Evolutionary conservation across 2,113 vertebrate genomes (phyloP), one percentile per base, ranked within the genome.

Genomic region (Nymphicus hollandicus): DNA sequence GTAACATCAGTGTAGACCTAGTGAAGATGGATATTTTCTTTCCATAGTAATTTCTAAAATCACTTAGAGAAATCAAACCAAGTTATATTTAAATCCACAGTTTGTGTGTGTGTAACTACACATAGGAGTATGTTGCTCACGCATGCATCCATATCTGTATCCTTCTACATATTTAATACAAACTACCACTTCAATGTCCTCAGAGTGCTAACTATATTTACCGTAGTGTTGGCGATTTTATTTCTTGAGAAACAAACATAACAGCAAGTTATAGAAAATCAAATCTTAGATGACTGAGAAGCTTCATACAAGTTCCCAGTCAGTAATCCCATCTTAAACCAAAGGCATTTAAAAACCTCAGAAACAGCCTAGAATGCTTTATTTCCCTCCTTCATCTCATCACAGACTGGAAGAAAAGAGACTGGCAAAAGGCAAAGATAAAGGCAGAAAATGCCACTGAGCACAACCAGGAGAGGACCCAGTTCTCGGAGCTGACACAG

Each of bases 361-460:
- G 29, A 18, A 81, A 79, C 17, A 80, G 17, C 23, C 29, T 3
- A 43, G 17, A 81, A 88, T 15, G 14, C 3, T 25, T 35, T 13
- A 19, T 5, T 2, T 0, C 2, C 3, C 3, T 3, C 12, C 13
- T 10, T 0, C 12, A 56, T 17, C 43, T 76, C 46, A 77, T 43
- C 47, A 72, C 3, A n/a, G 24, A 56, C 9, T 3, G 78, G 65
- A 66, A 86, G 41, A 6, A 35, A 37, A 52, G 33, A 20, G 3
- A 18, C 13, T 19, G 60, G 35, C 23, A 66, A 89, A 82, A 80
- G 31, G 49, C 44, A 88, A 91, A 85, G 37, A 8, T 24, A 52
- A 64, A 79, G 22, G 24, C 83, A 22, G 43, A 69, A 12, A 50
- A 49, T 2, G 13, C 17, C 33, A 50, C 1, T 1, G 9, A 15